Conservation (phyloP, 2,888 invertebrate species). For the Lasioglossum malachurum region DNA sequence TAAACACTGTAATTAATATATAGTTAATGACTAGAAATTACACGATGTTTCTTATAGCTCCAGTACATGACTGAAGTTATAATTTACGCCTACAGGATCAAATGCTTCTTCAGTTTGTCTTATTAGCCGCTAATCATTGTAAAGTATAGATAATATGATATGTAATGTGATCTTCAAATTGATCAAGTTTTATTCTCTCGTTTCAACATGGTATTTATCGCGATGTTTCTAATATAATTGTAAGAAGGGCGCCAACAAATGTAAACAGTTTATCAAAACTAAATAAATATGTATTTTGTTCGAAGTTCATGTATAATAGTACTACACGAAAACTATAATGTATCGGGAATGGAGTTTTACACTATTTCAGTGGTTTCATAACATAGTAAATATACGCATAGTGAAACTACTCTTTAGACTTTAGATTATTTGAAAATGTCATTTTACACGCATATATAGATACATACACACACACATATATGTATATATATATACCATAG, state of each 20-base stretch:
- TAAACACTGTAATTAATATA: conserved; percentile 39
- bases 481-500: background rate
- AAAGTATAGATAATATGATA: background rate
- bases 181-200: background rate
- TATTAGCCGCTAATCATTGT: background rate
- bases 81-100: background rate
- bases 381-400: background rate
- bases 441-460: background rate
- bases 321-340: background rate
- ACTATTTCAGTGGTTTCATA: background rate
- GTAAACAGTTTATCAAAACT: background rate
- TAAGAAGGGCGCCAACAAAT: background rate
- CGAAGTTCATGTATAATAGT: background rate
- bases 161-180: background rate
- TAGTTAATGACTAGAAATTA: conserved; percentile 37
- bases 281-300: conserved; percentile 9
- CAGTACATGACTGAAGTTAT: background rate
- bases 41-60: conserved; percentile 27
- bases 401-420: background rate
- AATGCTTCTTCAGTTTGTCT: background rate
- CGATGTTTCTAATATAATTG: background rate
- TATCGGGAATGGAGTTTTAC: background rate
- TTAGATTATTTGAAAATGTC: background rate
- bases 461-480: background rate
- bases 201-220: background rate